Base-by-base conservation (phyloP, 2,113 vertebrate genomes). In the Pitta sordida region DNA sequence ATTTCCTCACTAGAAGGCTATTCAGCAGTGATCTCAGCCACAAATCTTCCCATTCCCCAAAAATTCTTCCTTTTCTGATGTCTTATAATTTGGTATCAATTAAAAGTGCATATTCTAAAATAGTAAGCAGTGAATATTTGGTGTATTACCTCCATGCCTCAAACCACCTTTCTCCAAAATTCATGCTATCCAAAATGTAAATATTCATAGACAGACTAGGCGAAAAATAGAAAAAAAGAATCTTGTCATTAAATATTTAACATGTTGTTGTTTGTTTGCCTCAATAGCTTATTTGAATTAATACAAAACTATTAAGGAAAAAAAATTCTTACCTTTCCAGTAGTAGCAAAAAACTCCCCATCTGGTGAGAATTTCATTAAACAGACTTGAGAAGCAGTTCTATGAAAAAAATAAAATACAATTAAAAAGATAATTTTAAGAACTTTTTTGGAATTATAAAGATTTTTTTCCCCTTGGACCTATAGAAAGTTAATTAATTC, bases 301-400 rank as follows among this genome's bases (percentile, higher is more conserved):
- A 15, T 21, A 68, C 4, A 79, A 68, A 43, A 23, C 6, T 53
- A 14, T 11, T 10, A 41, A 12, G 7, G 17, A 86, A 36, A 91
- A 44, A 74, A 60, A 52, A 36, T 34, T 16, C 84, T 98, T 95
- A 99, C 99, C 98, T 99, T 99, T 63, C 99, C 99, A 86, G 99
- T 98, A 71, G 99, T 99, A 49, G 99, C 99, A 98, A 99, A 99
- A 97, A 99, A 99, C 88, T 99, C 99, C 80, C 99, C 99, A 53
- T 99, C 99, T 62, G 99, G 98, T 78, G 99, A 99, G 96, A 99
- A 99, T 96, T 99, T 99, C 97, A 99, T 98, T 93, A 99, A 98
- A 93, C 97, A 98, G 86, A 99, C 97, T 39, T 98, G 97, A 75
- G 99, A 99, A 63, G 99, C 98, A 46, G 99, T 99, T 96, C 99